Conservation (phyloP, 64 coral and sea anemone genomes). For the Platygyra sinensis region DNA sequence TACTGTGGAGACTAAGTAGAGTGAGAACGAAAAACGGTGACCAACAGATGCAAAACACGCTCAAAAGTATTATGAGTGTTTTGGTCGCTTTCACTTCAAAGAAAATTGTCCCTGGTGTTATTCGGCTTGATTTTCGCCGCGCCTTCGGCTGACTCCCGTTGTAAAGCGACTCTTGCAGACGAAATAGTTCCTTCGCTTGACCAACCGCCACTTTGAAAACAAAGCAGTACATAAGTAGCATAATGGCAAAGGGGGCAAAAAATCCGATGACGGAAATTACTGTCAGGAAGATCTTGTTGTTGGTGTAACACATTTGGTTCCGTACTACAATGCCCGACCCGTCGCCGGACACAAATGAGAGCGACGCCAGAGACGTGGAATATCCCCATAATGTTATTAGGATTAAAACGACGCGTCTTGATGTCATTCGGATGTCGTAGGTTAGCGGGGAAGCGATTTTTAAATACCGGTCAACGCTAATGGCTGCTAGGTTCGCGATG, state of each 20-base stretch:
- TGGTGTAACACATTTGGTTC: slow-evolving; percentile 55
- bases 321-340: slow-evolving; percentile 68
- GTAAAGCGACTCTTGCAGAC: slow-evolving; percentile 63
- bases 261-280: slow-evolving; percentile 81
- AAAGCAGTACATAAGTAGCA: slow-evolving; percentile 90
- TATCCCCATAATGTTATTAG: slow-evolving; percentile 73
- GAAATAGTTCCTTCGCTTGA: slow-evolving; percentile 67
- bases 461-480: slow-evolving; percentile 91
- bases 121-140: slow-evolving; percentile 28
- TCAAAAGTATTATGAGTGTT: slow-evolving; percentile 84
- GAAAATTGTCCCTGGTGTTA: slow-evolving; percentile 48
- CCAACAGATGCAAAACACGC: slow-evolving; percentile 91
- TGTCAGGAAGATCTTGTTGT: slow-evolving; percentile 83
- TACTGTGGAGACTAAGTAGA: slow-evolving; percentile 72
- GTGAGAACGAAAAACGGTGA: slow-evolving; percentile 83
- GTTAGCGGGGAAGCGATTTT: slow-evolving; percentile 85
- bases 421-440: slow-evolving; percentile 78
- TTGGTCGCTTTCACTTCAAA: slow-evolving; percentile 95
- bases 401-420: slow-evolving; percentile 33
- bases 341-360: slow-evolving; percentile 55
- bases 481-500: slow-evolving; percentile 86
- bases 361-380: slow-evolving; percentile 68
- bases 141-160: background rate
- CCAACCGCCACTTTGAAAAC: slow-evolving; percentile 87
- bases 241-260: slow-evolving; percentile 71